Evolutionary conservation across 2,797 vertebrate genomes (phyloP).

Genomic region (Melanotaenia nigrans): DNA sequence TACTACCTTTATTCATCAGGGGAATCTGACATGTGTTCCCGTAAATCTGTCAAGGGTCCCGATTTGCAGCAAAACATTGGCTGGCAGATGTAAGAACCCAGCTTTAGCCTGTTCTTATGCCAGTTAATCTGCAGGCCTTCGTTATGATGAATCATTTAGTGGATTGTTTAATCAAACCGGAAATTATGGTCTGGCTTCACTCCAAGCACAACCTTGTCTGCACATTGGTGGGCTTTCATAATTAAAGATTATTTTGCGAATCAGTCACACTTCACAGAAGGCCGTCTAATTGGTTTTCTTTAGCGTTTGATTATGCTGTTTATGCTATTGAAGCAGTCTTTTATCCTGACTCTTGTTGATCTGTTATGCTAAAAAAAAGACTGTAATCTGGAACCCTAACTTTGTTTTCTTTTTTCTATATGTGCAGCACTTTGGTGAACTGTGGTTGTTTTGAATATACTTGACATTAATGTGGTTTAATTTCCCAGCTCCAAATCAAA

Average conservation of each 20-base stretch:
- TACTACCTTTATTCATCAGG: slow-evolving; percentile 67
- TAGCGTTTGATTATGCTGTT: slow-evolving; percentile 18
- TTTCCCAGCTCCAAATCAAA: not conserved
- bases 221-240: slow-evolving; percentile 25
- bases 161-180: slow-evolving; percentile 69
- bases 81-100: slow-evolving; percentile 52
- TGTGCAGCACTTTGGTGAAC: no score
- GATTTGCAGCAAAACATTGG: slow-evolving; percentile 72
- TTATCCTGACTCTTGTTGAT: not conserved
- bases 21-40: slow-evolving; percentile 69
- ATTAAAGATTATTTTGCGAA: slow-evolving; percentile 45
- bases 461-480: not conserved
- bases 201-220: slow-evolving; percentile 40
- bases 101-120: slow-evolving; percentile 55
- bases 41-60: slow-evolving; percentile 63
- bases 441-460: no score
- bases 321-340: not conserved
- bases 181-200: slow-evolving; percentile 61
- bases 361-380: not conserved
- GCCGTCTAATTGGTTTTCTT: slow-evolving; percentile 36
- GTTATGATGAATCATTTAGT: slow-evolving; percentile 71
- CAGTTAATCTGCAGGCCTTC: slow-evolving; percentile 60
- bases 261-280: slow-evolving; percentile 24
- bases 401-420: no score
- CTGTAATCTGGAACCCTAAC: not conserved